These are phyloP conservation scores for Oreochromis aureus DNA, from an alignment of 2,113 vertebrate species.

Conservation along the genomic window DNA sequence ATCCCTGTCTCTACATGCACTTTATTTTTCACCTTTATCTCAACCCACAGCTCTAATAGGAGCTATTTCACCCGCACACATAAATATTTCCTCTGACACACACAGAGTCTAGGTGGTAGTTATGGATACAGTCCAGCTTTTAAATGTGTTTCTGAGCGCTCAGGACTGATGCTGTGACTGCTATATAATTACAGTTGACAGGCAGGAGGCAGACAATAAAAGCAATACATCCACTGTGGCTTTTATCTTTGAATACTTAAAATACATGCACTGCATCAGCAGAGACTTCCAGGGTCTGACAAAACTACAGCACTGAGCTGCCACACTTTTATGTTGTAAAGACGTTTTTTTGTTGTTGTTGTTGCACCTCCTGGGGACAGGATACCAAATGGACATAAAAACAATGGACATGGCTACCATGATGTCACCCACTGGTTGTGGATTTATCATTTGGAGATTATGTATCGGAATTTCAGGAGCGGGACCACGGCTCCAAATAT, in stretches of 20 bases:
- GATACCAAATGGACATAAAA: background rate
- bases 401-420: background rate
- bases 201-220: conserved; percentile 21
- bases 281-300: background rate
- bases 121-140: conserved; percentile 37
- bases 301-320: background rate
- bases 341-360: background rate
- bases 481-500: background rate
- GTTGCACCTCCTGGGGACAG: background rate
- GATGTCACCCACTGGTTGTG: background rate
- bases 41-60: background rate
- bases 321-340: background rate
- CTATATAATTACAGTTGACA: conserved; percentile 45
- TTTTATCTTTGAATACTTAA: conserved; percentile 5
- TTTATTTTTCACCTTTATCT: conserved; percentile 35
- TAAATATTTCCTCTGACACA: background rate
- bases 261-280: background rate
- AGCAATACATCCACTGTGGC: background rate
- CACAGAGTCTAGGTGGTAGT: conserved; percentile 14
- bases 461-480: background rate
- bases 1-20: background rate
- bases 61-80: background rate
- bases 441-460: background rate
- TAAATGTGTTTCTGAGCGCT: conserved; percentile 26
- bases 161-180: conserved; percentile 14